Conservation (phyloP, 2,113 vertebrate genomes). For the Oryzias melastigma region DNA sequence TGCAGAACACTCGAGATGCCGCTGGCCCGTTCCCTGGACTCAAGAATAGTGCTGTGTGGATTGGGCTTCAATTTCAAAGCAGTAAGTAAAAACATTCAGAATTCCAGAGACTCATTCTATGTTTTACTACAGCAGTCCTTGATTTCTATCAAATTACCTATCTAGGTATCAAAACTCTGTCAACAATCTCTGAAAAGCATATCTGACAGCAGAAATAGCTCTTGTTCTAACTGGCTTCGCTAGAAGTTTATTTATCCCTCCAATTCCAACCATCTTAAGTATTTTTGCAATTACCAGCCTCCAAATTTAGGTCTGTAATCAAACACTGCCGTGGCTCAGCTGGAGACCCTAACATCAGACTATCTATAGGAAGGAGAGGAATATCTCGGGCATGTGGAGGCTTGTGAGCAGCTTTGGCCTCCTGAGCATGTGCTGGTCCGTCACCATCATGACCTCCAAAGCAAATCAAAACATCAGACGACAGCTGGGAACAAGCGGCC, state of each 20-base stretch:
- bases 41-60: too few species aligned
- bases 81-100: too few species aligned
- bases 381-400: slow-evolving; percentile 24
- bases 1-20: too few species aligned
- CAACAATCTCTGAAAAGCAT: background rate
- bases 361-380: slow-evolving; percentile 41
- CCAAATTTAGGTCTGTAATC: slow-evolving; percentile 40
- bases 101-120: too few species aligned
- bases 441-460: slow-evolving; percentile 10
- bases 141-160: too few species aligned
- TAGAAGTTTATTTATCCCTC: background rate
- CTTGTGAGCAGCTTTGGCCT: slow-evolving; percentile 8
- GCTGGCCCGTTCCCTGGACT: too few species aligned
- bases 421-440: slow-evolving; percentile 18
- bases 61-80: too few species aligned
- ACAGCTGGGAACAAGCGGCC: slow-evolving; percentile 40
- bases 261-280: slow-evolving; percentile 29
- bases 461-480: slow-evolving; percentile 43
- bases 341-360: slow-evolving; percentile 8
- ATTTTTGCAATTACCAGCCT: slow-evolving; percentile 19
- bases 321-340: slow-evolving; percentile 21
- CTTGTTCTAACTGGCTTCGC: background rate
- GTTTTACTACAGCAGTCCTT: too few species aligned
- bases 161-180: background rate
- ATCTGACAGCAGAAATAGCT: slow-evolving; percentile 1